These are phyloP conservation scores for Drosophila imparisetae DNA, from an alignment of 2,888 invertebrate genomes.

Conservation along the genomic window DNA sequence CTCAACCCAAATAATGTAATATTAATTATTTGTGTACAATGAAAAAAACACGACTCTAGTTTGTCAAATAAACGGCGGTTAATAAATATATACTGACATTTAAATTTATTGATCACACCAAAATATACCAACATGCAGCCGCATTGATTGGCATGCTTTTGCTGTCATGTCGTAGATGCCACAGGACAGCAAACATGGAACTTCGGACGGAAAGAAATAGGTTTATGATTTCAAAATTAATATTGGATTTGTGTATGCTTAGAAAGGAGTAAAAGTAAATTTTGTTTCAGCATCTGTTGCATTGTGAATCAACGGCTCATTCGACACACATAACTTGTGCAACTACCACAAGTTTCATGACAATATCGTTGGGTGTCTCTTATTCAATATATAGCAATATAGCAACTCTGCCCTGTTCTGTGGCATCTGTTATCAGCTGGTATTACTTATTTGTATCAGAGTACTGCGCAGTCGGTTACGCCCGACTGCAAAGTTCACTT, in stretches of 20 bases:
- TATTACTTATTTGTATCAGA: background rate
- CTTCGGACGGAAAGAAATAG: background rate
- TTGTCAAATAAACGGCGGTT: background rate
- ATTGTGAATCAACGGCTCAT: background rate
- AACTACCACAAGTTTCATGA: background rate
- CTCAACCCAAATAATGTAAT: background rate
- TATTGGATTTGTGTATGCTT: background rate
- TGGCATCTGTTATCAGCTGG: background rate
- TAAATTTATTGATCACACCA: background rate
- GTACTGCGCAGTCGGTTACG: background rate
- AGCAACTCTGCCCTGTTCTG: too few species aligned
- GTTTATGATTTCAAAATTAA: background rate
- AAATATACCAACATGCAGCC: background rate
- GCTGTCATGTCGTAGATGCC: background rate
- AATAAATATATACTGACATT: background rate
- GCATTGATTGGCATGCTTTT: background rate
- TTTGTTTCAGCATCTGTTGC: background rate
- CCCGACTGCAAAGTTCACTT: background rate
- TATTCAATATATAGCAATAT: background rate
- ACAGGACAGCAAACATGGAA: background rate
- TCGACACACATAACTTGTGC: background rate
- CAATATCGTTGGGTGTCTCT: background rate
- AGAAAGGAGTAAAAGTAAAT: background rate
- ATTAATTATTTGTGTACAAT: background rate
- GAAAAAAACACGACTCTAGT: background rate